A percentile compares a stretch with the other conserved stretches of the same genome.
These are phyloP conservation scores for Lochmaea crataegi DNA, from an alignment of 2,888 invertebrate species.

Conservation along the genomic window DNA sequence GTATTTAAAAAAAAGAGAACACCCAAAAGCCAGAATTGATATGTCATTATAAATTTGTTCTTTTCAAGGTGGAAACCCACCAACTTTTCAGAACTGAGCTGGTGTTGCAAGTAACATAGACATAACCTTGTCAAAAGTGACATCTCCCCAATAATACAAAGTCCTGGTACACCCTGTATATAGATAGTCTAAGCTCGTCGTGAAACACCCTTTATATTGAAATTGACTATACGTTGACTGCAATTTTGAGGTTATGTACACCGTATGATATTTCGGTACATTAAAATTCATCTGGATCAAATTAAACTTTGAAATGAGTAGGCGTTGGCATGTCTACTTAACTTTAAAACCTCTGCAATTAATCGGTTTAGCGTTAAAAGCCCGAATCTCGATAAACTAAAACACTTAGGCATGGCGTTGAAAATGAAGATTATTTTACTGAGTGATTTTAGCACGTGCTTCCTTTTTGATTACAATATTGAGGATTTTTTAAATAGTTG, in stretches of 20 bases:
- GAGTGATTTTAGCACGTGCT: conserved; percentile 11
- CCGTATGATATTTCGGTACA: conserved; percentile 21
- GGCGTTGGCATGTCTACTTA: conserved; percentile 38
- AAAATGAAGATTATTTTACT: conserved; percentile 39
- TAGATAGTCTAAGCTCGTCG: too few relatives aligned
- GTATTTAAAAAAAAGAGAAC: too few relatives aligned
- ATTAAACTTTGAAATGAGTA: conserved; percentile 31
- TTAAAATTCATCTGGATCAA: conserved; percentile 37
- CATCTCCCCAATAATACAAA: too few relatives aligned
- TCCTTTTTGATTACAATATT: background rate
- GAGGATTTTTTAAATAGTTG: background rate
- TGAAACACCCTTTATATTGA: background rate
- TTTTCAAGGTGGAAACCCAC: too few relatives aligned
- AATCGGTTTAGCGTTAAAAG: conserved; percentile 46
- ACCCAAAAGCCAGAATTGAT: too few relatives aligned
- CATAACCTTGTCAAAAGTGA: too few relatives aligned
- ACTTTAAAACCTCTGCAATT: conserved; percentile 42
- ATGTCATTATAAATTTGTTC: too few relatives aligned
- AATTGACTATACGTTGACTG: background rate
- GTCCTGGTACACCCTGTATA: too few relatives aligned
- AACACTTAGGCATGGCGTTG: conserved; percentile 49
- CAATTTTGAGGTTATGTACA: background rate
- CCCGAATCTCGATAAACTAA: conserved; percentile 48
- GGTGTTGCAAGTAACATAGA: too few relatives aligned
- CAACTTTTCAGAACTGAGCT: too few relatives aligned